Conservation (phyloP, 2,888 invertebrate species). For the Lithosia quadra region DNA sequence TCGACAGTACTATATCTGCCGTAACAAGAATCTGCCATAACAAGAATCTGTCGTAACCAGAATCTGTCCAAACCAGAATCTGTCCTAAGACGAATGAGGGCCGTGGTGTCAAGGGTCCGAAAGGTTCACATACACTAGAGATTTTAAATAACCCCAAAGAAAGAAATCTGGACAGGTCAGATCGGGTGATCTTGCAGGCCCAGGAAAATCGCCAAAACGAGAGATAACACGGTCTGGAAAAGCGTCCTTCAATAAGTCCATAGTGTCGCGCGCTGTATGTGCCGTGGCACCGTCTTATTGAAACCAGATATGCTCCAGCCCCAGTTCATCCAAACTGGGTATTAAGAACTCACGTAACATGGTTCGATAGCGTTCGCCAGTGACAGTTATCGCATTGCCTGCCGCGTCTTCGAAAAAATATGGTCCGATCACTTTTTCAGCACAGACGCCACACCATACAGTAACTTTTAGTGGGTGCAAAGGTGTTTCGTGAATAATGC, state of each 20-base stretch:
- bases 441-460: not conserved
- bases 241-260: conserved; percentile 5
- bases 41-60: too few species aligned
- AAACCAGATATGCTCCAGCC: conserved; percentile 25
- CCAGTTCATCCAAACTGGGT: not conserved
- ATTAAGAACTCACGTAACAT: too few species aligned
- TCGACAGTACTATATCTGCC: too few species aligned
- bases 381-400: not conserved
- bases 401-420: not conserved
- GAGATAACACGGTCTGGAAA: not conserved
- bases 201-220: conserved; percentile 10
- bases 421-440: not conserved
- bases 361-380: too few species aligned
- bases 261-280: conserved; percentile 24
- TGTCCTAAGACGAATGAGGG: too few species aligned
- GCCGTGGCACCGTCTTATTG: conserved; percentile 33
- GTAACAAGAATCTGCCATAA: too few species aligned
- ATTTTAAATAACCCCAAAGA: conserved; percentile 22
- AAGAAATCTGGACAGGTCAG: conserved; percentile 19
- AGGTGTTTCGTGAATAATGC: not conserved
- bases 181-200: conserved; percentile 18
- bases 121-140: conserved; percentile 18
- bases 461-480: not conserved
- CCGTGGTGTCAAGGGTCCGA: too few species aligned
- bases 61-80: too few species aligned